Conservation (phyloP, 2,888 invertebrate genomes). For the Melipona beecheii region DNA sequence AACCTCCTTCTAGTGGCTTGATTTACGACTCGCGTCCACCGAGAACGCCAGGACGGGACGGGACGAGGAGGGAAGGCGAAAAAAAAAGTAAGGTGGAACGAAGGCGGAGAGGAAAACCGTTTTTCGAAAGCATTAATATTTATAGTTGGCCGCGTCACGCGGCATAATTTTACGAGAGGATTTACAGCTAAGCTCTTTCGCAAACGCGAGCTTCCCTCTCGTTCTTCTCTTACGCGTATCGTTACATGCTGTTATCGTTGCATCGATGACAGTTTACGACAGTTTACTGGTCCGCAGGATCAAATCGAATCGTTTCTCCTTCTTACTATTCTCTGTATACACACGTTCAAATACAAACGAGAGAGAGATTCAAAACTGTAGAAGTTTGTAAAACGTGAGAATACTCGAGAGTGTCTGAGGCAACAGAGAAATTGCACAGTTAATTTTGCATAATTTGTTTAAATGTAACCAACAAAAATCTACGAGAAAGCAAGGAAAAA, state of each 20-base stretch:
- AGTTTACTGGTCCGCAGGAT: background rate
- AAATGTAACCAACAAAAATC: too few relatives aligned
- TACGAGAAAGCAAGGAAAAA: too few relatives aligned
- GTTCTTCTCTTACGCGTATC: slow-evolving; percentile 59
- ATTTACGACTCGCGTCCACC: slow-evolving; percentile 78
- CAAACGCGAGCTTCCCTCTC: background rate
- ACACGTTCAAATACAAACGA: too few relatives aligned
- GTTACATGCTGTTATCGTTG: too few relatives aligned
- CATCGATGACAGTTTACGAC: slow-evolving; percentile 62
- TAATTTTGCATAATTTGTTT: too few relatives aligned
- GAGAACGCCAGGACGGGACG: slow-evolving; percentile 69
- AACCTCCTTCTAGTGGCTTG: slow-evolving; percentile 81
- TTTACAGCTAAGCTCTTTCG: slow-evolving; percentile 74
- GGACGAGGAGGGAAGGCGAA: slow-evolving; percentile 54
- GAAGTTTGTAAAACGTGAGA: too few relatives aligned
- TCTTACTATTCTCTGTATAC: too few relatives aligned
- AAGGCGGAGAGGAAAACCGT: slow-evolving; percentile 74
- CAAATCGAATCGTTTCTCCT: background rate
- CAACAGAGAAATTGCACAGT: too few relatives aligned
- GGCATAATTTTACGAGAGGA: slow-evolving; percentile 81
- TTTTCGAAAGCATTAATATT: slow-evolving; percentile 82
- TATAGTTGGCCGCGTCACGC: slow-evolving; percentile 80
- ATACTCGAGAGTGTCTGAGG: too few relatives aligned
- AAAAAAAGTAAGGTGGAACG: slow-evolving; percentile 59
- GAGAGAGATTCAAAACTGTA: too few relatives aligned